Percentiles rank a stretch among this genome's conserved stretches.
phyloP scores from a whole-genome alignment of 2,888 invertebrate species.

The Amitus sp. region DNA sequence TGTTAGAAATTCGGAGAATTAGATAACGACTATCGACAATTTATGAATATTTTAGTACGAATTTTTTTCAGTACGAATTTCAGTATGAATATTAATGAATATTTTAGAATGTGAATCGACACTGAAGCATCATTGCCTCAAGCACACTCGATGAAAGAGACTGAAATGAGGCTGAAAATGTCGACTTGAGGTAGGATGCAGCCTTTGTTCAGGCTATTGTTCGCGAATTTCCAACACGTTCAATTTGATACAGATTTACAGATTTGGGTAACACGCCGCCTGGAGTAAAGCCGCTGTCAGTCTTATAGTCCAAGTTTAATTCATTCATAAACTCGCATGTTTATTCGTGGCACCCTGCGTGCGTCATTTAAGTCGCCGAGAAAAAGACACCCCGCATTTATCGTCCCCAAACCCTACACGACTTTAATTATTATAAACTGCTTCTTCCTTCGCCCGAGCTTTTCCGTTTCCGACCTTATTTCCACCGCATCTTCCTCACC shows the following conservation, averaged over 20 bases:
- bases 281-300: conserved; percentile 52
- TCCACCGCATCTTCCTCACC: neutral
- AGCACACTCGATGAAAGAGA: too few species aligned
- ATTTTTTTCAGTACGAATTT: too few species aligned
- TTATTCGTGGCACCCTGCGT: conserved; percentile 49
- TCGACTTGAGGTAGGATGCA: too few species aligned
- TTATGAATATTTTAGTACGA: too few species aligned
- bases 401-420: conserved; percentile 32
- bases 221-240: conserved; percentile 50
- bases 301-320: conserved; percentile 59
- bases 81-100: too few species aligned
- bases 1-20: too few species aligned
- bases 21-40: too few species aligned
- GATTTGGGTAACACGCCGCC: conserved; percentile 54
- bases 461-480: conserved; percentile 11
- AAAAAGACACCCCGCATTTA: conserved; percentile 40
- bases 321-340: conserved; percentile 59
- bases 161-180: too few species aligned
- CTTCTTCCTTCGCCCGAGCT: conserved; percentile 11
- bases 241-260: conserved; percentile 60
- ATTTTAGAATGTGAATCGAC: too few species aligned
- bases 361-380: conserved; percentile 35
- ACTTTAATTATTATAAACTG: conserved; percentile 16
- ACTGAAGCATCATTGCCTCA: too few species aligned
- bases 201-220: conserved; percentile 24